Base-by-base conservation (phyloP, 2,113 vertebrate genomes). In the Triplophysa siluroides region DNA sequence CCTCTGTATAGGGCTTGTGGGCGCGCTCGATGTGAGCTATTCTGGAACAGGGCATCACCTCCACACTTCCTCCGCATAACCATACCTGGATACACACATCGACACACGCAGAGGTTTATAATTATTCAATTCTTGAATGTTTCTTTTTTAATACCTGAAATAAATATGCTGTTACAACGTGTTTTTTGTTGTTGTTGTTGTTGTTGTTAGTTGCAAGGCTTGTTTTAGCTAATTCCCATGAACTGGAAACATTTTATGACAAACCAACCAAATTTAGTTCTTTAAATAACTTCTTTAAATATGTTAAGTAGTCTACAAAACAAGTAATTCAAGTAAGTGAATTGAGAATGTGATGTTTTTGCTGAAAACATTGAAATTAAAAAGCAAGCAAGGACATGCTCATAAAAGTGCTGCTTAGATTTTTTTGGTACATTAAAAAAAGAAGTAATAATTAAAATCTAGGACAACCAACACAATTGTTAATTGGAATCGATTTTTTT, bases 1-100 rank as follows among this genome's bases (percentile, higher is more conserved):
- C 95, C 0, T 93, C 92, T 23, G 96, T 96, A 92, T 99, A 99
- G 66, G 97, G 97, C 66, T 99, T 99, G 92, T 94, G 95, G n/a
- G 95, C 94, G 3, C 97, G 96, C 52, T 98, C 97, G 0, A 98
- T 98, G 82, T 98, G 97, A 0, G 97, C 97, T 73, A 98, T 94
- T 0, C 96, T 91, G 0, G 97, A 97, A 18, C 97, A 99, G 63
- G 97, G 97, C 5, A 99, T 86, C 47, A 99, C 97, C 91, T 99
- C 97, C 92, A 99, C 96, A 82, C 96, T 98, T 83, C 97, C 97
- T 0, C 97, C 97, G 0, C 97, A 99, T 88, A 97, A 95, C 97
- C 97, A 99, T 63, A 98, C 97, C 97, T 98, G 84, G 13, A 12
- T 19, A 5, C 26, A 78, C 64, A 83, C 62, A 62, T 12, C 43